Conservation (phyloP, 2,888 invertebrate genomes). For the Epiblema foenella region DNA sequence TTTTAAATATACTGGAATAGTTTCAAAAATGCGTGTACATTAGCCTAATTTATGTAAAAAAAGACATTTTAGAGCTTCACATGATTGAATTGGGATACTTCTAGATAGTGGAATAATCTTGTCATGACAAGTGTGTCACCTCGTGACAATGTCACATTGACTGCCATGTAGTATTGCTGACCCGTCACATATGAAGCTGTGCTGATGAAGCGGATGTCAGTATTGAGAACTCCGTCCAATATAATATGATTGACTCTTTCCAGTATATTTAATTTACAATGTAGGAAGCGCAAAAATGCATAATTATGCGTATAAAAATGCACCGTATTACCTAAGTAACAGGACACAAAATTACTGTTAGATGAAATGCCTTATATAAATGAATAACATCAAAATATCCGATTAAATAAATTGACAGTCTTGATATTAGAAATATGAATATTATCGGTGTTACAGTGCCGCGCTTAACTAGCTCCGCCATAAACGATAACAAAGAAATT, state of each 20-base stretch:
- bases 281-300: conserved; percentile 13
- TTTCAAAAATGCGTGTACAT: not conserved
- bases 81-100: too few species aligned
- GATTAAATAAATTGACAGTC: not conserved
- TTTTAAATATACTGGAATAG: conserved; percentile 11
- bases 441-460: not conserved
- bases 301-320: conserved; percentile 31
- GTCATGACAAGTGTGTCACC: too few species aligned
- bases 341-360: conserved; percentile 29
- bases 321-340: conserved; percentile 14
- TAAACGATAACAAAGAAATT: too few species aligned
- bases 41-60: not conserved
- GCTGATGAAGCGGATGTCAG: too few species aligned
- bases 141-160: too few species aligned
- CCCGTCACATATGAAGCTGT: not conserved
- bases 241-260: not conserved
- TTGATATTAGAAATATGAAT: not conserved
- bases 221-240: too few species aligned
- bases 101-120: too few species aligned
- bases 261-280: conserved; percentile 16
- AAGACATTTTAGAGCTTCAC: too few species aligned
- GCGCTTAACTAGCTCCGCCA: not conserved
- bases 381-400: conserved; percentile 16
- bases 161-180: too few species aligned
- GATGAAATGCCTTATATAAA: conserved; percentile 25